Conservation (phyloP, 1,140 invertebrate genomes). For the Plectrocnemia conspersa region DNA sequence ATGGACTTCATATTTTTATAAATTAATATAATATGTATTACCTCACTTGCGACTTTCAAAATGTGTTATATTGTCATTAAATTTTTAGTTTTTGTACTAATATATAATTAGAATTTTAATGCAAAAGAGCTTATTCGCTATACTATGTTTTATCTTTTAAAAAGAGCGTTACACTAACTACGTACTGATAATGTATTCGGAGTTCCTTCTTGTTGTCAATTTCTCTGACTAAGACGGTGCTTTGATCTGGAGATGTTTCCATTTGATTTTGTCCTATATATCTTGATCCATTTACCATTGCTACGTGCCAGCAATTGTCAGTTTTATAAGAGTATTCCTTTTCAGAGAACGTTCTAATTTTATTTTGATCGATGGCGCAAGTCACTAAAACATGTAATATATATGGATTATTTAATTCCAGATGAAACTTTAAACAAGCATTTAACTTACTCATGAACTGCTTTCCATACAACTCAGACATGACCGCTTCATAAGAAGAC, state of each 20-base stretch:
- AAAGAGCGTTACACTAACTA: no score
- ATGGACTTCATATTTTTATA: no score
- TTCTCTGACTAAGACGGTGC: slow-evolving; percentile 38
- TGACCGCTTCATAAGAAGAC: no score
- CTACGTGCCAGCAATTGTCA: slow-evolving; percentile 57
- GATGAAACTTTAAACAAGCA: background rate
- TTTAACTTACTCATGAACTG: background rate
- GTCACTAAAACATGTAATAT: slow-evolving; percentile 45
- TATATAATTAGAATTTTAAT: no score
- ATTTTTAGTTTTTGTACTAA: no score
- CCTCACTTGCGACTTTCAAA: no score
- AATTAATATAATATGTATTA: no score
- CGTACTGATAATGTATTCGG: slow-evolving; percentile 45
- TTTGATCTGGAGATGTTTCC: slow-evolving; percentile 31
- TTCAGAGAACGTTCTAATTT: slow-evolving; percentile 58
- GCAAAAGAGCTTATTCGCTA: no score
- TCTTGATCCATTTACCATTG: slow-evolving; percentile 50
- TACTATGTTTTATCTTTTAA: no score
- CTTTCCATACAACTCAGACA: no score
- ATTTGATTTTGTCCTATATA: slow-evolving; percentile 17
- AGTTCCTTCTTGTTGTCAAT: slow-evolving; percentile 38
- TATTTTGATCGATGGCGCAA: slow-evolving; percentile 54
- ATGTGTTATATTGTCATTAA: no score
- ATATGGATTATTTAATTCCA: background rate
- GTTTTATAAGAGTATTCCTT: slow-evolving; percentile 52